A percentile compares a stretch with the other conserved stretches of the same genome.
phyloP scores from a whole-genome alignment of 1,140 invertebrate species.

The Penaeus chinensis region DNA sequence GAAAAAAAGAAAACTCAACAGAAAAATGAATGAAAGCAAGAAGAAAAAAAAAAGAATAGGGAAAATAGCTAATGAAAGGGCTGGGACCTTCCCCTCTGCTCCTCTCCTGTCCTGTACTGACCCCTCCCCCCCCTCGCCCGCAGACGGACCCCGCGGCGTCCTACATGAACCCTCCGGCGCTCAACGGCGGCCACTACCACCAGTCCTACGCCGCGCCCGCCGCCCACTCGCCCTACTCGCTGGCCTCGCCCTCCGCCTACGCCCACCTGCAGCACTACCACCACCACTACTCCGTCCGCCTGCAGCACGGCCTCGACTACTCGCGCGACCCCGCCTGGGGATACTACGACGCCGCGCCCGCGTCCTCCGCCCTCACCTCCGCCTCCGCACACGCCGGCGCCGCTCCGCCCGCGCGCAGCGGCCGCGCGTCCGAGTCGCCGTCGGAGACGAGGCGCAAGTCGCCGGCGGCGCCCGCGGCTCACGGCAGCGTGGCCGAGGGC shows the following conservation, averaged over 20 bases:
- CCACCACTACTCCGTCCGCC: conserved; percentile 41
- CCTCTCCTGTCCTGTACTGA: background rate
- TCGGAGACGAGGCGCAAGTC: conserved; percentile 38
- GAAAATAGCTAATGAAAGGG: no score
- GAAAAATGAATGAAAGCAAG: no score
- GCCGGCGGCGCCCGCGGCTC: conserved; percentile 11
- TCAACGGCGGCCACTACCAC: conserved; percentile 8
- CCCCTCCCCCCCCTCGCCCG: background rate
- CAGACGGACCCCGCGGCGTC: background rate
- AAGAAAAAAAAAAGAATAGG: no score
- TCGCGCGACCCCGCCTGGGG: conserved; percentile 50
- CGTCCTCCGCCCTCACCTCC: conserved; percentile 19
- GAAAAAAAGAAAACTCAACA: no score
- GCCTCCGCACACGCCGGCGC: conserved; percentile 12
- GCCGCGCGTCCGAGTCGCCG: background rate
- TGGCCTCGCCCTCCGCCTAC: conserved; percentile 22
- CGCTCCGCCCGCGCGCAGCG: conserved; percentile 15
- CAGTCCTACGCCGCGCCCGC: conserved; percentile 3
- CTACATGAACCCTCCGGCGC: conserved; percentile 1
- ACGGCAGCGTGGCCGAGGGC: conserved; percentile 2
- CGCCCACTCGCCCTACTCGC: conserved; percentile 4
- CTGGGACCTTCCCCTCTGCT: background rate
- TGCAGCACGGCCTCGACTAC: conserved; percentile 52
- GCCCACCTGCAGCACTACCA: conserved; percentile 39
- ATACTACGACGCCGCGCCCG: conserved; percentile 37